phyloP scores from a whole-genome alignment of 2,797 vertebrate species.

The Leuciscus waleckii region DNA sequence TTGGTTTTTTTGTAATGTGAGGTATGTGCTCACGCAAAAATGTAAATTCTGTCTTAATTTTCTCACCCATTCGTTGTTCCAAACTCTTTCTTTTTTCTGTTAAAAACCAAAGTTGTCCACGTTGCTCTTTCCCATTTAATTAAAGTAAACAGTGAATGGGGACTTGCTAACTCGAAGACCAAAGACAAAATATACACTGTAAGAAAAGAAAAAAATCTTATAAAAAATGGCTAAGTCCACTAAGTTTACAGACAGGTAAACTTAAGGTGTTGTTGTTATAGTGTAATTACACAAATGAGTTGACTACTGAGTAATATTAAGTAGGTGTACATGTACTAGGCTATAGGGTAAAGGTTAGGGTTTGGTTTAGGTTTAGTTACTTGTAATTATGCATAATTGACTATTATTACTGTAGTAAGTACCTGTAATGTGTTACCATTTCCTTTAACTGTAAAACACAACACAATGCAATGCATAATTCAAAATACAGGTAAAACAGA shows the following conservation, averaged over 20 bases:
- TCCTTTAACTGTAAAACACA: neutral
- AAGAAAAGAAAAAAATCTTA: neutral
- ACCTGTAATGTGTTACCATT: neutral
- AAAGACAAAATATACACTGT: neutral
- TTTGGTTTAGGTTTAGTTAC: neutral
- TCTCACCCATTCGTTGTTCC: neutral
- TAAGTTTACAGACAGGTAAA: neutral
- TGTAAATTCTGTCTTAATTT: neutral
- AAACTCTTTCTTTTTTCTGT: neutral
- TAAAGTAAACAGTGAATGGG: neutral
- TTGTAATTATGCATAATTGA: neutral
- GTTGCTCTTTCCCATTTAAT: neutral
- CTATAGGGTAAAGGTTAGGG: neutral
- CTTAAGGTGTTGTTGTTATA: neutral
- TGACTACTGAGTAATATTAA: neutral
- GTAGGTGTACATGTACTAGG: neutral
- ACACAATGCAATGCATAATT: neutral
- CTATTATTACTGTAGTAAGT: neutral
- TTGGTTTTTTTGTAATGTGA: conserved; percentile 57
- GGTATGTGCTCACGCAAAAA: conserved; percentile 16
- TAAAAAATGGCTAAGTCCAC: neutral
- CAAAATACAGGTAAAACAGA: neutral
- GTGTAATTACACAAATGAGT: neutral
- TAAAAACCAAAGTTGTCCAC: neutral
- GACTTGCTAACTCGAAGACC: neutral